These are phyloP conservation scores for Burhinus bistriatus DNA, from an alignment of 2,113 vertebrate species.

Conservation along the genomic window DNA sequence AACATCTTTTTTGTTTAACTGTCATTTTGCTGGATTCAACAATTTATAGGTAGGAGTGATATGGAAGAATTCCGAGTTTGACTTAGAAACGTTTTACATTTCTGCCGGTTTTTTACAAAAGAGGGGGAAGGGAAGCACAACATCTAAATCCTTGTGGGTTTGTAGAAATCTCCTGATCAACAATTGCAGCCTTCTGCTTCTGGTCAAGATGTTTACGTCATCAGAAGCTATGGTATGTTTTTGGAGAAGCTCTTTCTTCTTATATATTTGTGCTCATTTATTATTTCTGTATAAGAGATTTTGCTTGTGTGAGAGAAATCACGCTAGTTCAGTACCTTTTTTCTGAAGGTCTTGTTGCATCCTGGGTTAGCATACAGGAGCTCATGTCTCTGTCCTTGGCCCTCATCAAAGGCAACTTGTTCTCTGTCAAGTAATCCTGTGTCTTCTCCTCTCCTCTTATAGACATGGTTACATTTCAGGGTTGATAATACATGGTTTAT, in stretches of 20 bases:
- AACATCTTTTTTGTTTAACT: not conserved
- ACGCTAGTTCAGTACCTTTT: not conserved
- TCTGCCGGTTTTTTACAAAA: not conserved
- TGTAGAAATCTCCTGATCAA: not conserved
- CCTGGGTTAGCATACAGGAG: rapidly evolving
- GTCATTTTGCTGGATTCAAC: not conserved
- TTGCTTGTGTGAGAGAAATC: not conserved
- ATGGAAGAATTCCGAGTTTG: not conserved
- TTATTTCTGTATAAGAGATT: not conserved
- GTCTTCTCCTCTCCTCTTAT: not conserved
- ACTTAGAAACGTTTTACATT: not conserved
- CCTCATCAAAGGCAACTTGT: not conserved
- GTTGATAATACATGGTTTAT: not conserved
- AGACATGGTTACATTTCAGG: not conserved
- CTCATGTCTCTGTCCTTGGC: not conserved
- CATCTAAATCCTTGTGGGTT: not conserved
- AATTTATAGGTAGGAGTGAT: not conserved
- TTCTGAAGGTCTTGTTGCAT: not conserved
- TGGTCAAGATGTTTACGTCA: not conserved
- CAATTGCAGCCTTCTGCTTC: not conserved
- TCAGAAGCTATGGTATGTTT: not conserved
- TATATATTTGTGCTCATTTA: not conserved
- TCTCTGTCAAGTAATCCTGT: not conserved
- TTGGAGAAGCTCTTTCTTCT: not conserved
- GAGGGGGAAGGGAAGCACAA: not conserved